Percentiles rank a stretch among this genome's conserved stretches.
Conservation (phyloP, 2,113 vertebrate species). For the Otolemur garnettii region DNA sequence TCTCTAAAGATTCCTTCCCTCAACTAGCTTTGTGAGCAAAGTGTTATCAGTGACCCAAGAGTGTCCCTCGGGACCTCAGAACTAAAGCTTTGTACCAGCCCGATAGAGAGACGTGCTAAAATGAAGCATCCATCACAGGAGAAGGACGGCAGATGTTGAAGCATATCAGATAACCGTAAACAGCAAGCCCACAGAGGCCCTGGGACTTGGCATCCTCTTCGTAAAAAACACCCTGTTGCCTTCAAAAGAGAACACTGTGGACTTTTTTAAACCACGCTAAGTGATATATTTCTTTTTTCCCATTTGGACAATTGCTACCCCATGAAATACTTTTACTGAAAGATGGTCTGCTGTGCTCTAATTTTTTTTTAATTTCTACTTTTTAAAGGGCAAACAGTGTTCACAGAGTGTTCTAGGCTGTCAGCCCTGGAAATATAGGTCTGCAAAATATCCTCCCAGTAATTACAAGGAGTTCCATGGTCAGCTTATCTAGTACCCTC, state of each 20-base stretch:
- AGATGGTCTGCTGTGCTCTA: neutral
- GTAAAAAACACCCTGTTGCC: slow-evolving; percentile 58
- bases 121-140: slow-evolving; percentile 55
- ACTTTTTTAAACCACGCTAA: slow-evolving; percentile 55
- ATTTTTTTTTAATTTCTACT: neutral
- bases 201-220: slow-evolving; percentile 52
- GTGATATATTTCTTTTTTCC: neutral
- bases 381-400: slow-evolving; percentile 38
- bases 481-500: slow-evolving; percentile 29
- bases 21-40: neutral
- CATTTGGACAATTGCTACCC: neutral
- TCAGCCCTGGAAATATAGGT: slow-evolving; percentile 19
- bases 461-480: slow-evolving; percentile 39
- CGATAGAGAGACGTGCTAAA: slow-evolving; percentile 53
- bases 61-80: slow-evolving; percentile 27
- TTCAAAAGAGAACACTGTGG: slow-evolving; percentile 21
- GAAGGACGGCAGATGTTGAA: slow-evolving; percentile 76
- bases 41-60: neutral
- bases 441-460: slow-evolving; percentile 52
- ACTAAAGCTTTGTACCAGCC: slow-evolving; percentile 39
- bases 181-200: slow-evolving; percentile 66
- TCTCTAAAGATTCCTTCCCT: neutral
- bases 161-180: slow-evolving; percentile 75
- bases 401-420: slow-evolving; percentile 53
- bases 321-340: slow-evolving; percentile 20